These are phyloP conservation scores for Athene noctua DNA, from an alignment of 2,113 vertebrate species.

Conservation along the genomic window DNA sequence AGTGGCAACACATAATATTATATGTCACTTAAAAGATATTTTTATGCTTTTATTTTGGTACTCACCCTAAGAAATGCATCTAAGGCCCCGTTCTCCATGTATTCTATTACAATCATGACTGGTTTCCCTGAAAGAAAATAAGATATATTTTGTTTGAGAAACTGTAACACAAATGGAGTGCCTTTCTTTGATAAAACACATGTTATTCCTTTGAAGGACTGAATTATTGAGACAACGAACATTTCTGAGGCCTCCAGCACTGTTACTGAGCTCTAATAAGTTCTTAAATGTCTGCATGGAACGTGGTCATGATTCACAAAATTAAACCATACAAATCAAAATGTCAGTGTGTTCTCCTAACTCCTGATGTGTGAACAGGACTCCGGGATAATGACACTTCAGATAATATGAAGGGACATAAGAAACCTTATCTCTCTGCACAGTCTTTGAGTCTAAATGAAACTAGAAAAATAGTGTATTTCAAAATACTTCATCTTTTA, in stretches of 20 bases:
- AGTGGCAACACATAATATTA: neutral
- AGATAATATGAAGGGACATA: constrained; percentile 44
- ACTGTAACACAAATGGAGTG: neutral
- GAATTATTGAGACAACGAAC: neutral
- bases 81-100: constrained; percentile 98
- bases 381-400: constrained; percentile 43
- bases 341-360: constrained; percentile 47
- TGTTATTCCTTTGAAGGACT: constrained; percentile 25
- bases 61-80: constrained; percentile 97
- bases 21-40: neutral
- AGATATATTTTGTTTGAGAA: constrained; percentile 48
- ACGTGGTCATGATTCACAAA: constrained; percentile 40
- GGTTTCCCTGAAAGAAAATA: constrained; percentile 86
- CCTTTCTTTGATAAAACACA: constrained; percentile 44
- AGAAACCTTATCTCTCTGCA: constrained; percentile 36
- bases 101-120: constrained; percentile 99
- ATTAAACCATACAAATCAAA: constrained; percentile 65
- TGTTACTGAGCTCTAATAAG: constrained; percentile 35
- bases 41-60: constrained; percentile 11
- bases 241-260: constrained; percentile 43
- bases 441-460: constrained; percentile 48
- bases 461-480: constrained; percentile 40
- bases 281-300: constrained; percentile 55
- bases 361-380: constrained; percentile 49
- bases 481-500: constrained; percentile 54